phyloP scores from a whole-genome alignment of 2,888 invertebrate genomes.

The Pyrocoelia pectoralis region DNA sequence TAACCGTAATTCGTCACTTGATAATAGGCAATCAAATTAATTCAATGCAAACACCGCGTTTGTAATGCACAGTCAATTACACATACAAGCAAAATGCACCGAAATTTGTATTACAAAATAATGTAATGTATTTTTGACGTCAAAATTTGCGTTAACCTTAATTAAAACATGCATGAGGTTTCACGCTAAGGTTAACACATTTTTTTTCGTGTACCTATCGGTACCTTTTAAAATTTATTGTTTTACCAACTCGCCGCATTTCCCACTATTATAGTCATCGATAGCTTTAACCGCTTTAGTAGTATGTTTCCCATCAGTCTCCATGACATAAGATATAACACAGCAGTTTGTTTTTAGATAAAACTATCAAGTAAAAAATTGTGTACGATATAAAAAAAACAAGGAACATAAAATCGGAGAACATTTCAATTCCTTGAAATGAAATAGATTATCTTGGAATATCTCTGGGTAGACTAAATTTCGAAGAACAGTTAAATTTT shows the following conservation, averaged over 20 bases:
- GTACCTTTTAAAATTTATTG: neutral
- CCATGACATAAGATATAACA: slow-evolving; percentile 26
- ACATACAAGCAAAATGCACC: neutral
- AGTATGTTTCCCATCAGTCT: slow-evolving; percentile 24
- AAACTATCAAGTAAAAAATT: slow-evolving; percentile 17
- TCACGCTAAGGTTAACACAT: neutral
- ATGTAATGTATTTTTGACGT: no score
- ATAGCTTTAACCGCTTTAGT: slow-evolving; percentile 19
- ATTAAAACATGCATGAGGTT: neutral
- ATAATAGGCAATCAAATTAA: no score
- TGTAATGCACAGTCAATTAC: no score
- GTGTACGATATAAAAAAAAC: slow-evolving; percentile 13
- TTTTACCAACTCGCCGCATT: slow-evolving; percentile 1
- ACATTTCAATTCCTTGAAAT: slow-evolving; percentile 35
- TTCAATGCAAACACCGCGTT: no score
- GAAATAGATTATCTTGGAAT: slow-evolving; percentile 32
- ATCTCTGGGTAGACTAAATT: slow-evolving; percentile 32
- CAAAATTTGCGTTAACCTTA: neutral
- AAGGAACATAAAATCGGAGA: slow-evolving; percentile 30
- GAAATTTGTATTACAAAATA: neutral
- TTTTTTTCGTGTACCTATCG: slow-evolving; percentile 13
- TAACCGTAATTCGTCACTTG: no score
- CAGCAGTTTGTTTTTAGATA: slow-evolving; percentile 19
- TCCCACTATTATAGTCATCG: neutral
- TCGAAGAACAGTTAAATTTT: slow-evolving; percentile 30